These are phyloP conservation scores for Nemoura dubitans DNA, from an alignment of 2,888 invertebrate genomes.

Conservation along the genomic window DNA sequence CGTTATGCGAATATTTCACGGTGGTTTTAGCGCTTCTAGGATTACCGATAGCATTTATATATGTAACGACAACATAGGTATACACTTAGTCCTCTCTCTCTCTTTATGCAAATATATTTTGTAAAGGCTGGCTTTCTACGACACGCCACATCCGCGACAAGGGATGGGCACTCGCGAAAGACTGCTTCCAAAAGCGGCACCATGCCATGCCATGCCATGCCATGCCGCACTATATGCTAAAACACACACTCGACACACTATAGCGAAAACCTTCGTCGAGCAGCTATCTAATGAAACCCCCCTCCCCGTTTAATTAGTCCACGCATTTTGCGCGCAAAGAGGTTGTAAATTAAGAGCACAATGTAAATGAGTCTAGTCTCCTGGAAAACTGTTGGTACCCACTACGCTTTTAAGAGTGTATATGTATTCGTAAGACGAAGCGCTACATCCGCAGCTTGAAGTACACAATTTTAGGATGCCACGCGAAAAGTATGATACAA, in stretches of 20 bases:
- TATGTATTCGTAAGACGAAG: neutral
- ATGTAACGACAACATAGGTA: neutral
- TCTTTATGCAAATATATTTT: neutral
- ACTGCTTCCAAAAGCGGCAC: neutral
- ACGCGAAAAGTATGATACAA: too few species aligned
- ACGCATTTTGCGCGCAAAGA: constrained; percentile 46
- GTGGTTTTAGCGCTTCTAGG: neutral
- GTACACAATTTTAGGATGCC: too few species aligned
- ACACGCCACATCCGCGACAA: constrained; percentile 4
- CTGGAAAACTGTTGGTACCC: constrained; percentile 13
- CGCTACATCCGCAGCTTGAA: neutral
- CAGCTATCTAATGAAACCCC: constrained; percentile 52
- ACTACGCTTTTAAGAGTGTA: neutral
- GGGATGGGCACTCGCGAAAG: neutral
- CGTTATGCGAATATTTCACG: neutral
- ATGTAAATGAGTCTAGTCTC: constrained; percentile 45
- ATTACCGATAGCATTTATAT: constrained; percentile 7
- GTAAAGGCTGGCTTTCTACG: neutral
- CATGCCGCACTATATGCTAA: neutral
- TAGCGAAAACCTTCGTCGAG: neutral
- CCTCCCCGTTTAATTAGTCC: constrained; percentile 55
- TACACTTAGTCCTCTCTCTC: constrained; percentile 12
- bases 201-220: too few species aligned
- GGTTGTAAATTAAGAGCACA: constrained; percentile 48
- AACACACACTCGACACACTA: neutral